These are phyloP conservation scores for Spea hammondii DNA, from an alignment of 2,797 vertebrate species.

Conservation along the genomic window DNA sequence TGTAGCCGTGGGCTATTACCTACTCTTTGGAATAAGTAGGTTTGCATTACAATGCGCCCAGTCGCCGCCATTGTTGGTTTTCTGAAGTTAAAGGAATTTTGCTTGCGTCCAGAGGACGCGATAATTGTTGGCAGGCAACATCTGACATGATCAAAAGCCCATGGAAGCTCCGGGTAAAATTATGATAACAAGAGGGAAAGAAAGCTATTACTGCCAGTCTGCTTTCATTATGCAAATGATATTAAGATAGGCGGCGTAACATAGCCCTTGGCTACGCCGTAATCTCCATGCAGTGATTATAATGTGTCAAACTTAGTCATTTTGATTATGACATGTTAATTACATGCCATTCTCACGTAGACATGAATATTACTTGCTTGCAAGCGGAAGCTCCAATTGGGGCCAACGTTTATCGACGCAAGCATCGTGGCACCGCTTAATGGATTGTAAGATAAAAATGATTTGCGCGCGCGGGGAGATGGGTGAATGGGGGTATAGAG, in stretches of 20 bases:
- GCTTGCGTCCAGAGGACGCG: constrained; percentile 61
- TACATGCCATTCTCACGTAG: constrained; percentile 94
- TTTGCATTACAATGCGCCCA: not conserved
- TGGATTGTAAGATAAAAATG: constrained; percentile 65
- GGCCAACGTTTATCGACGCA: constrained; percentile 62
- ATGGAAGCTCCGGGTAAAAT: constrained; percentile 97
- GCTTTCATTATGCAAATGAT: constrained; percentile 99
- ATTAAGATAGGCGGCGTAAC: constrained; percentile 89
- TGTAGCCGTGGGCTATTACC: not conserved
- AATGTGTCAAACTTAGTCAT: constrained; percentile 97
- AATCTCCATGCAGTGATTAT: constrained; percentile 99
- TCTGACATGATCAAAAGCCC: constrained; percentile 81
- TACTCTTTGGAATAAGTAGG: not conserved
- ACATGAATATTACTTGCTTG: constrained; percentile 84
- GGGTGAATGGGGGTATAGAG: constrained; percentile 43
- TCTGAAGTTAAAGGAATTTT: constrained; percentile 55
- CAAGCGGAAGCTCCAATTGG: constrained; percentile 79
- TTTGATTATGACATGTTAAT: constrained; percentile 99
- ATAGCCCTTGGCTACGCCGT: constrained; percentile 90
- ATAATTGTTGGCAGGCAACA: constrained; percentile 76
- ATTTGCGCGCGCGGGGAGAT: constrained; percentile 53
- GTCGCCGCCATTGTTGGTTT: not conserved
- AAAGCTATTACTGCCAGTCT: constrained; percentile 98
- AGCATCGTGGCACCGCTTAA: constrained; percentile 59
- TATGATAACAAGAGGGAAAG: constrained; percentile 98